phyloP scores from a whole-genome alignment of 2,113 vertebrate species.

The Hylia prasina region DNA sequence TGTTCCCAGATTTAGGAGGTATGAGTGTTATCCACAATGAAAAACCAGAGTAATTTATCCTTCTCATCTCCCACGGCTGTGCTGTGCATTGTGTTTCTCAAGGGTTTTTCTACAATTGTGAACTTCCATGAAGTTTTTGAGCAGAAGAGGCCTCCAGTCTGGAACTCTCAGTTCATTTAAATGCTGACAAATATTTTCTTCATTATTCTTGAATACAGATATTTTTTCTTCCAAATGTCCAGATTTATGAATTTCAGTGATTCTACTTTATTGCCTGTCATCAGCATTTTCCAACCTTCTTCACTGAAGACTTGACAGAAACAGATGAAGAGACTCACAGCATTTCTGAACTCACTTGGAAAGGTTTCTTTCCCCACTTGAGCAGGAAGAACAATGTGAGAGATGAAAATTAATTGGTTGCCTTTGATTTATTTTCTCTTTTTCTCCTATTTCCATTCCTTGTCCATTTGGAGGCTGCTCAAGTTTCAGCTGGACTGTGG shows the following conservation, averaged over 20 bases:
- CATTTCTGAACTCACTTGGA: background rate
- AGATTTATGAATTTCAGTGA: background rate
- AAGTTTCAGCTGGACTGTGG: constrained; percentile 12
- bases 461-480: constrained; percentile 25
- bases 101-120: background rate
- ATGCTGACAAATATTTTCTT: background rate
- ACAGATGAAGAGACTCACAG: background rate
- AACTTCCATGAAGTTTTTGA: background rate
- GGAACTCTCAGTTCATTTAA: background rate
- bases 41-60: background rate
- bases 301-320: background rate
- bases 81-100: background rate
- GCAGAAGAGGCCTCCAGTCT: background rate
- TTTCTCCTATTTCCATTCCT: background rate
- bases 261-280: background rate
- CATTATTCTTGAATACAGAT: background rate
- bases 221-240: background rate
- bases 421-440: constrained; percentile 29
- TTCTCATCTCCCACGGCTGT: fast-evolving
- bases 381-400: background rate
- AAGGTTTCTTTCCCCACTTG: background rate
- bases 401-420: background rate
- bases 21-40: background rate
- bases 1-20: background rate
- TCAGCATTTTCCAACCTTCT: background rate